Evolutionary conservation across 2,888 invertebrate genomes (phyloP).

Genomic region (Saturnia pavonia): DNA sequence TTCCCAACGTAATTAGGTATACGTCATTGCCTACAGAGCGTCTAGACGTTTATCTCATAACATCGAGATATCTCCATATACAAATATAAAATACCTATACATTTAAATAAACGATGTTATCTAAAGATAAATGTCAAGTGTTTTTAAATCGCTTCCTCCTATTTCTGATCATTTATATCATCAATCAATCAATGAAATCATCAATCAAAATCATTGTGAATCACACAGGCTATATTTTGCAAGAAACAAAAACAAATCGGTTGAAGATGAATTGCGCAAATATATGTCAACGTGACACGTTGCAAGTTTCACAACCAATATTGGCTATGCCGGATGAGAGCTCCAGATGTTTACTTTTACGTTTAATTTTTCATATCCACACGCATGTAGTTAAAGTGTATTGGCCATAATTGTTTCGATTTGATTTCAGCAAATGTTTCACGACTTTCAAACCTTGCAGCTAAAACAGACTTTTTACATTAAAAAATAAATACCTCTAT

Average conservation of each 20-base stretch:
- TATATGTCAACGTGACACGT: not conserved
- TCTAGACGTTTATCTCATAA: not conserved
- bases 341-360: not conserved
- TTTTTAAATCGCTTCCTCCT: not conserved
- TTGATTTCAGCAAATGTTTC: too few species aligned
- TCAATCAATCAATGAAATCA: not conserved
- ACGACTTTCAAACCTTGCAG: too few species aligned
- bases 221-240: not conserved
- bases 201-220: constrained; percentile 3
- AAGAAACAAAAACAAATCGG: not conserved
- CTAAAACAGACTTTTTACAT: too few species aligned
- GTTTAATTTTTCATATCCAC: not conserved
- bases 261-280: not conserved
- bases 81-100: not conserved
- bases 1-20: not conserved
- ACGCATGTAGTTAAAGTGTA: not conserved
- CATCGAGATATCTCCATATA: not conserved
- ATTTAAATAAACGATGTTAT: not conserved
- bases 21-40: not conserved
- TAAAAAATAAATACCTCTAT: too few species aligned
- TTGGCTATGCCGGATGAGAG: too few species aligned
- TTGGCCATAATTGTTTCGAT: too few species aligned
- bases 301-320: not conserved
- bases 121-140: not conserved
- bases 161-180: not conserved